Evolutionary conservation across 2,888 invertebrate genomes (phyloP), one percentile per base, ranked within the genome.

Genomic region (Sinelater perroti): DNA sequence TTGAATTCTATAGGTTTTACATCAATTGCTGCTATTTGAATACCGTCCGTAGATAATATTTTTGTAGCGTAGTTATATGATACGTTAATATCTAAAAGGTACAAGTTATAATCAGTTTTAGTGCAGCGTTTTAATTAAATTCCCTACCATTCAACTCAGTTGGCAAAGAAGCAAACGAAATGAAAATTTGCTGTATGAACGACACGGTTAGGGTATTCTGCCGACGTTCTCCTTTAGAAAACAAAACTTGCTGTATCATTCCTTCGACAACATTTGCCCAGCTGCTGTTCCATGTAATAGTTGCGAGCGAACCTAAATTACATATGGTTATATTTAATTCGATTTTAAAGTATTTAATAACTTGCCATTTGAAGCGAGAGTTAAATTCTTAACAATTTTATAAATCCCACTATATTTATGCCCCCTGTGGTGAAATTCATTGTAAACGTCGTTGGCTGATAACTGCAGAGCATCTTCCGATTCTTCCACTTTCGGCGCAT

Each of bases 261-360:
- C 90, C 90, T 78, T 96, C 95, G 79, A 96, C 85, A 76, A 93
- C 93, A 2, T 91, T 85, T 4, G 91, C 87, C 94, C 95, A 96
- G 78, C 93, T 91, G 10, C 69, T 68, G 42, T 71, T 70, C 70
- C 74, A 74, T 47, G 73, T 65, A 21, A 70, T 63, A 3, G 59
- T 62, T 18, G 67, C 65, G 2, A 70, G 47, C 2, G 74, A 72
- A 14, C 73, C 73, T 72, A 36, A 36, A n/a, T n/a, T n/a, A n/a
- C n/a, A n/a, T n/a, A n/a, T n/a, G n/a, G n/a, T n/a, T n/a, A n/a
- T n/a, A n/a, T n/a, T n/a, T n/a, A 20, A 8, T 33, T 5, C 0
- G n/a, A n/a, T n/a, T n/a, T n/a, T n/a, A n/a, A n/a, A 14, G 33
- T n/a, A 28, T 8, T n/a, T 11, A 17, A 8, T 45, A 5, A 14